These are phyloP conservation scores for Stenodera caucasica DNA, from an alignment of 2,888 invertebrate genomes.

Conservation along the genomic window DNA sequence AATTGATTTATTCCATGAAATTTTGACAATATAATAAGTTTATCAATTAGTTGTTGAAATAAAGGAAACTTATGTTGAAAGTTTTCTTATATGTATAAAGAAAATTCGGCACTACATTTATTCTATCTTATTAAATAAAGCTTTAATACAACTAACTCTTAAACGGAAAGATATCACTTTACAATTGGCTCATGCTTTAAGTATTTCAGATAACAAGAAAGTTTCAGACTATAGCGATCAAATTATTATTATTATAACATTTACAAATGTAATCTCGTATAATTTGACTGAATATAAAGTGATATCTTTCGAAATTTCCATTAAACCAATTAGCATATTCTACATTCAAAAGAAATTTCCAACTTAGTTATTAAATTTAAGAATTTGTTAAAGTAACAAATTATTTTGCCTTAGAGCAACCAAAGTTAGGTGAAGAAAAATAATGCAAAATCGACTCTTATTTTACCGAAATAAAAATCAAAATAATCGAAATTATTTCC, in stretches of 20 bases:
- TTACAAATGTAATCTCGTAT: not conserved
- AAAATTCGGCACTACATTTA: not conserved
- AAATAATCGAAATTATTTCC: too few species aligned
- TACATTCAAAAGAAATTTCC: not conserved
- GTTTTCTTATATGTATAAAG: constrained; percentile 1
- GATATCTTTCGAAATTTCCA: not conserved
- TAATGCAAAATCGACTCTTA: constrained; percentile 30
- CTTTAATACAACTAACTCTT: constrained; percentile 17
- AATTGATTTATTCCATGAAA: not conserved
- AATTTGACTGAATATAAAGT: not conserved
- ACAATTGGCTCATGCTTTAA: constrained; percentile 17
- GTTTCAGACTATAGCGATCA: constrained; percentile 4
- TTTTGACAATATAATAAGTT: not conserved
- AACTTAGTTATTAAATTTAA: constrained; percentile 19
- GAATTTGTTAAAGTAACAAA: constrained; percentile 25
- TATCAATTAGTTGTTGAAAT: not conserved
- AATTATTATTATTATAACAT: constrained; percentile 2
- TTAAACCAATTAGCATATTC: not conserved
- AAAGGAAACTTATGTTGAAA: not conserved
- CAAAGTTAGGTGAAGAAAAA: constrained; percentile 28
- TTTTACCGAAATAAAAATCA: too few species aligned
- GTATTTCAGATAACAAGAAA: constrained; percentile 9
- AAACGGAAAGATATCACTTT: constrained; percentile 16
- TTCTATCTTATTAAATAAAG: constrained; percentile 10
- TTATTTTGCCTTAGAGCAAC: constrained; percentile 23